phyloP scores from a whole-genome alignment of 2,113 vertebrate species.

The Athene noctua region DNA sequence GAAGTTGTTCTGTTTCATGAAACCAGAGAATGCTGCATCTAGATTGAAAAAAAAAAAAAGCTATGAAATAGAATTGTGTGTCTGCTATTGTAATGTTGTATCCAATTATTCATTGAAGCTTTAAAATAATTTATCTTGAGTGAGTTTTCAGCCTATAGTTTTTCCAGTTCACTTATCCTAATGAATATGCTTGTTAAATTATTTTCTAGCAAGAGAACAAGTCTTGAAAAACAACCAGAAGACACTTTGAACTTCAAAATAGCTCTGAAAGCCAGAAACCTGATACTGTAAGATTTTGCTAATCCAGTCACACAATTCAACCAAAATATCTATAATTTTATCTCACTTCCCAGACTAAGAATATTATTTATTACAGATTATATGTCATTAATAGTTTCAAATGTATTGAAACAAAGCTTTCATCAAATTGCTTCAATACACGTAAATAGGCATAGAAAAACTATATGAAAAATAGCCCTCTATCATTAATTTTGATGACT shows the following conservation, averaged over 20 bases:
- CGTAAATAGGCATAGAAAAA: background rate
- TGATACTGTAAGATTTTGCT: background rate
- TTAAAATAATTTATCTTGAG: background rate
- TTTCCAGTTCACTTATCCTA: background rate
- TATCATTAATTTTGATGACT: background rate
- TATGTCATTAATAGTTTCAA: background rate
- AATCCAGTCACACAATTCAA: background rate
- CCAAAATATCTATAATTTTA: background rate
- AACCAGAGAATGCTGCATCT: background rate
- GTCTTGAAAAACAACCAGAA: background rate
- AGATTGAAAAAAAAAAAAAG: background rate
- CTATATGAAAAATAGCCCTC: background rate
- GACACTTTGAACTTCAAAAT: background rate
- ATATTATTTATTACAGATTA: background rate
- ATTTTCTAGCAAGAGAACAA: background rate
- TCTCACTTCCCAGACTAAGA: background rate
- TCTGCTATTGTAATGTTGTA: background rate
- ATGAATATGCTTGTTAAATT: background rate
- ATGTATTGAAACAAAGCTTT: background rate
- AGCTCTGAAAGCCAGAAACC: background rate
- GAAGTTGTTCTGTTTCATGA: background rate
- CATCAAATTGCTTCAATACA: background rate
- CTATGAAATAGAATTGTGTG: background rate
- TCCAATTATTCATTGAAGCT: background rate
- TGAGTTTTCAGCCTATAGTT: background rate